phyloP scores from a whole-genome alignment of 23 tunicate genomes.

The Clavelina lepadiformis region DNA sequence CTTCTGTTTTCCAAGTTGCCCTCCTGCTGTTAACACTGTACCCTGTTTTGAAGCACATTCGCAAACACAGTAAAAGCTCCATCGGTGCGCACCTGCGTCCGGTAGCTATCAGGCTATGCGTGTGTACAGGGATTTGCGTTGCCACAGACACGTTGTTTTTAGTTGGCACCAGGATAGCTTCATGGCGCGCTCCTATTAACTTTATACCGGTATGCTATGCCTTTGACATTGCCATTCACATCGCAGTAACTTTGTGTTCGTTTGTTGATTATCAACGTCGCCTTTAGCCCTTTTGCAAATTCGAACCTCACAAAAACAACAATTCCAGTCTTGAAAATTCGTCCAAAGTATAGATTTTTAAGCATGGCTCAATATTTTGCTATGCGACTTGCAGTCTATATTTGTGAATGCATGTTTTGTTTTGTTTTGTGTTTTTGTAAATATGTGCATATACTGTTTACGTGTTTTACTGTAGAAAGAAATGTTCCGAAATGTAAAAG shows the following conservation, averaged over 20 bases:
- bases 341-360: too few relatives aligned
- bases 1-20: constrained; percentile 33
- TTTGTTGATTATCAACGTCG: constrained; percentile 33
- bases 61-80: background rate
- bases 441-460: too few relatives aligned
- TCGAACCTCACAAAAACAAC: too few relatives aligned
- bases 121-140: constrained; percentile 35
- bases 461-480: too few relatives aligned
- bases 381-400: too few relatives aligned
- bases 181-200: constrained; percentile 21
- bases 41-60: constrained; percentile 43
- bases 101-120: constrained; percentile 17
- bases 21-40: constrained; percentile 36
- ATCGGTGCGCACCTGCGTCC: constrained; percentile 9
- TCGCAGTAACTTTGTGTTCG: constrained; percentile 23
- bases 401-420: too few relatives aligned
- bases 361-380: too few relatives aligned
- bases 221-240: constrained; percentile 36
- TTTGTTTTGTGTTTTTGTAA: too few relatives aligned
- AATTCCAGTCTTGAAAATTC: too few relatives aligned
- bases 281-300: constrained; percentile 32
- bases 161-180: background rate
- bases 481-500: too few relatives aligned
- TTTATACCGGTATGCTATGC: constrained; percentile 57
- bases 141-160: constrained; percentile 25